Evolutionary conservation across 2,113 vertebrate genomes (phyloP), one percentile per base, ranked within the genome.

Genomic region (Alligator mississippiensis): DNA sequence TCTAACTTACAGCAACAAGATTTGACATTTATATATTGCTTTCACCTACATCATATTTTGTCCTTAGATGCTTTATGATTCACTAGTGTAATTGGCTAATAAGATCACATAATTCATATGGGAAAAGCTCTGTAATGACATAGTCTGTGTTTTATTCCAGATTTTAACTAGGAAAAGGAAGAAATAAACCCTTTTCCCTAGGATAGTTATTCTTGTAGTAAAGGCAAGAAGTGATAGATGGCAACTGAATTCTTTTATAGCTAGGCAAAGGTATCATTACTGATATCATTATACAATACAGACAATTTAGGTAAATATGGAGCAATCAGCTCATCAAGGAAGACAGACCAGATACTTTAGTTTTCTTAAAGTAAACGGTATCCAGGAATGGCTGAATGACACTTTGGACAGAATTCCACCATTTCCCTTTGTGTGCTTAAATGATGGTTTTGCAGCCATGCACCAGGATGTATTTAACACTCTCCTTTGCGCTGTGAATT

Each of bases 21-120:
- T 63, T 93, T 95, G 89, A 77, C 85, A 85, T 96, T 96, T 95
- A 86, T 93, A 47, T 87, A 80, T 95, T 93, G 34, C 58, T 72
- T 72, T 75, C 66, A 84, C 15, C 63, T 89, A 17, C 27, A 66
- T 92, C 76, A 82, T 22, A 34, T 47, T 77, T 81, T 64, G 55
- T 74, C 93, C 62, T 47, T 80, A 95, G 77, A 89, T 84, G 82
- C 75, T 92, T 96, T 91, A 80, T 79, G 85, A 95, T 93, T 96
- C 92, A 92, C 66, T 62, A 80, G 30, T 85, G 21, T 85, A 91
- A 94, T 61, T 93, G 85, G 58, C 80, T 95, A 92, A 72, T 86
- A 76, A 93, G 83, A 84, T 38, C 79, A 92, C 72, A 90, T 57
- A 88, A 87, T 66, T 59, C 90, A 84, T 70, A 57, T 81, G 70